Evolutionary conservation across 2,797 vertebrate genomes (phyloP).

Genomic region (Apogon hyalosoma): DNA sequence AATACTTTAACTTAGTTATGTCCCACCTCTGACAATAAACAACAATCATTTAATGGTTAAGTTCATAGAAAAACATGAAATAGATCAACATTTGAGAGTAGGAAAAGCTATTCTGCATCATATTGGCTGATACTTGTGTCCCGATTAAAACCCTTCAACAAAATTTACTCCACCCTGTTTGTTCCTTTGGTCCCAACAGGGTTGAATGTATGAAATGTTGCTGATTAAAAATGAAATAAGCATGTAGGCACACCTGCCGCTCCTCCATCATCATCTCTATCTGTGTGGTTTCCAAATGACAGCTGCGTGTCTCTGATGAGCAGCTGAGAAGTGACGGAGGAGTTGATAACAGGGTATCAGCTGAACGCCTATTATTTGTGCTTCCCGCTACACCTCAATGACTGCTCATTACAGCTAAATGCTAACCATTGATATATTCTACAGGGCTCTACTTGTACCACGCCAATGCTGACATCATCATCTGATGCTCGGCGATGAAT

Average conservation of each 20-base stretch:
- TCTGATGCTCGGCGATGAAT: constrained; percentile 5
- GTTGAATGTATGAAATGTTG: too few relatives aligned
- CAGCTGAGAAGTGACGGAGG: constrained; percentile 14
- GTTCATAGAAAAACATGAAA: too few relatives aligned
- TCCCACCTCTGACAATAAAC: too few relatives aligned
- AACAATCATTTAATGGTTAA: too few relatives aligned
- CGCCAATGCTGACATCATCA: constrained; percentile 22
- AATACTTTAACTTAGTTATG: too few relatives aligned
- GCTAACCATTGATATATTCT: constrained; percentile 31
- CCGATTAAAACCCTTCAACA: too few relatives aligned
- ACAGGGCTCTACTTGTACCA: constrained; percentile 50
- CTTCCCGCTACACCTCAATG: constrained; percentile 25
- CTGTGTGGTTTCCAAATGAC: constrained; percentile 21
- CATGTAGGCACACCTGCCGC: constrained; percentile 10
- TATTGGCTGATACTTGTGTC: too few relatives aligned
- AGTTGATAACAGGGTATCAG: constrained; percentile 26
- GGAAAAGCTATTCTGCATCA: too few relatives aligned
- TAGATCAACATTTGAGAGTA: too few relatives aligned
- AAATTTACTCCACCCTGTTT: too few relatives aligned
- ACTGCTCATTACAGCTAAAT: constrained; percentile 52
- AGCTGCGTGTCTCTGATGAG: constrained; percentile 6
- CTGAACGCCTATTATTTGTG: constrained; percentile 28
- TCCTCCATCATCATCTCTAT: constrained; percentile 2
- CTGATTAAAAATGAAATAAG: too few relatives aligned
- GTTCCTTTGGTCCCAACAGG: too few relatives aligned